These are phyloP conservation scores for Chondrilla cf. caribensis DNA, from an alignment of 37 sponge, comb jelly and placozoan genomes.

Conservation along the genomic window DNA sequence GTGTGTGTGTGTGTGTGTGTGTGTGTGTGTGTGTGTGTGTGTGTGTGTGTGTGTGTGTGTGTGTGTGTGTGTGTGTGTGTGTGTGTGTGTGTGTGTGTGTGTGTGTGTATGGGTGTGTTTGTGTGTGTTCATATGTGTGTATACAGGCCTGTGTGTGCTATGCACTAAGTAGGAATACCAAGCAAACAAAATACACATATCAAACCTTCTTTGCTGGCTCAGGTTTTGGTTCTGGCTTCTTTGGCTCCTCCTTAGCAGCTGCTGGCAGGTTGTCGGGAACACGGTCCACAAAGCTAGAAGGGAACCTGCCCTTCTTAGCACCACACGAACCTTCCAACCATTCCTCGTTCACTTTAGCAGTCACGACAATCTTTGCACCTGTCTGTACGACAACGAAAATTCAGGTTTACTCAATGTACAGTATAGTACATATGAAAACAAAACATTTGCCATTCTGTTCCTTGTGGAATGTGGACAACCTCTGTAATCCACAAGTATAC, in stretches of 20 bases:
- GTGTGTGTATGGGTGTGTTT: too few relatives aligned
- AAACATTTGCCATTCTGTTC: too few relatives aligned
- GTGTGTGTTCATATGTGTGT: neutral
- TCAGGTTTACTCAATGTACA: too few relatives aligned
- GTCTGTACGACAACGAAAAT: too few relatives aligned
- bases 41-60: too few relatives aligned
- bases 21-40: too few relatives aligned
- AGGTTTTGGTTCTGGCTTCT: neutral
- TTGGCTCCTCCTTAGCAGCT: neutral
- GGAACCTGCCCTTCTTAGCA: constrained; percentile 45
- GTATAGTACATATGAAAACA: too few relatives aligned
- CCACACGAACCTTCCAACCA: constrained; percentile 53
- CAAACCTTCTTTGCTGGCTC: neutral
- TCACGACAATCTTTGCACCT: neutral
- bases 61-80: too few relatives aligned
- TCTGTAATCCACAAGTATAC: too few relatives aligned
- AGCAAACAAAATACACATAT: neutral
- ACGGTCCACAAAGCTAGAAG: constrained; percentile 44
- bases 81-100: too few relatives aligned
- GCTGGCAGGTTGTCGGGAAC: constrained; percentile 18
- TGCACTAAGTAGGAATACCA: neutral
- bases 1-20: too few relatives aligned
- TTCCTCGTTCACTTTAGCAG: constrained; percentile 36
- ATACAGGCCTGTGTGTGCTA: neutral
- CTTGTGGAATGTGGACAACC: too few relatives aligned